phyloP scores from a whole-genome alignment of 2,113 vertebrate genomes.

The Pterocles gutturalis region DNA sequence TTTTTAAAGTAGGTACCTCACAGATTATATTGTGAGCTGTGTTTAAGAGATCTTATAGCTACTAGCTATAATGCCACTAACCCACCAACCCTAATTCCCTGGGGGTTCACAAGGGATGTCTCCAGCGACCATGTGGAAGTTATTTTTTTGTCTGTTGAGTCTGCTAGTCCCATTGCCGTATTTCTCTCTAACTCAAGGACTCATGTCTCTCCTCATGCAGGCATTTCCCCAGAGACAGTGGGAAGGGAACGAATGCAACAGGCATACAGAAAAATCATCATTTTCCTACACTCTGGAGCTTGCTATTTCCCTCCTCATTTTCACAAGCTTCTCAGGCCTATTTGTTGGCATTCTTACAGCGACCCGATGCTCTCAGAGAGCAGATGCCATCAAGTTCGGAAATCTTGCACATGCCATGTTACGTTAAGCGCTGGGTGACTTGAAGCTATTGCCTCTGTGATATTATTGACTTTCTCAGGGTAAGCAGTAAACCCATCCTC shows the following conservation, averaged over 20 bases:
- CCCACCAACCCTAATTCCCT: background rate
- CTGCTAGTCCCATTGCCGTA: background rate
- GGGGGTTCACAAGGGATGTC: background rate
- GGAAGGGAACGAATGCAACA: background rate
- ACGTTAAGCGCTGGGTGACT: slow-evolving; percentile 3
- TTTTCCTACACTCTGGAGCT: background rate
- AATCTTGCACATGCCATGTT: background rate
- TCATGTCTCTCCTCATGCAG: background rate
- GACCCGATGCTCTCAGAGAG: background rate
- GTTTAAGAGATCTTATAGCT: background rate
- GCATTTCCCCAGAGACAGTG: background rate
- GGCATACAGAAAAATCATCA: background rate
- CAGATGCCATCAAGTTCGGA: background rate
- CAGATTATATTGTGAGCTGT: background rate
- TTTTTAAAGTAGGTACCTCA: background rate
- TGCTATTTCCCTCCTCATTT: background rate
- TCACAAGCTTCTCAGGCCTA: background rate
- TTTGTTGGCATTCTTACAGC: background rate
- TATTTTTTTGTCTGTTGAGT: background rate
- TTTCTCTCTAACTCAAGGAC: background rate
- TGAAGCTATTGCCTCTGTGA: background rate
- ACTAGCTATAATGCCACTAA: background rate
- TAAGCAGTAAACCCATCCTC: background rate
- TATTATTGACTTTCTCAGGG: background rate
- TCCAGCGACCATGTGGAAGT: background rate